Evolutionary conservation across 2,888 invertebrate genomes (phyloP), one percentile per base, ranked within the genome.

Genomic region (Chelonus formosanus): DNA sequence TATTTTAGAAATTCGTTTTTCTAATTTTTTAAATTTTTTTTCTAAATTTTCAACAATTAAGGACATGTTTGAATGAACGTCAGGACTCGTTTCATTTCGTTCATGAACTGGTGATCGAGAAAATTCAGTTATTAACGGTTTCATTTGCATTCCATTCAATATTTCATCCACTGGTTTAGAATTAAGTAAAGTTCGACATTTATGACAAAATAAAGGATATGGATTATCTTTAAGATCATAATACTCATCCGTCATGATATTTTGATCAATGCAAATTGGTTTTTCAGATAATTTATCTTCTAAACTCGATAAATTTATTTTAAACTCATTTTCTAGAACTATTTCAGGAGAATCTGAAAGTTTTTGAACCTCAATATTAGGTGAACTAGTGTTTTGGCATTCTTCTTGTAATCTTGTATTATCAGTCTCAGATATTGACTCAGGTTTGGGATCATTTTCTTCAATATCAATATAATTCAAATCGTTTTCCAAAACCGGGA

Each of bases 131-230:
- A 65, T 31, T 3, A 36, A 58, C 8, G 72, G 67, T 10, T 79
- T 78, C 54, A 70, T 69, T 2, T 63, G 6, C 80, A 81, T 79
- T 3, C 74, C 62, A 36, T 72, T 66, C 4, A 73, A 76, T 56
- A 81, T 80, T 67, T 75, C 73, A 3, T 80, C 72, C 31, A 76
- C 5, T 1, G 76, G 73, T 0, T 70, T 55, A 6, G 76, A 71
- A 5, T 67, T 35, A 2, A 77, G 62, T 35, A 31, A n/a, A 3
- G 50, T 4, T 67, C 74, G 64, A 48, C 81, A 81, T 54, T 76
- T 75, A 3, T 68, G 57, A 68, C 81, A 81, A 72, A 73, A 76
- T 53, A 80, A 44, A 5, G 80, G 73, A 69, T 78, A 77, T 1
- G 75, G 67, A 62, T 69, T 68, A 56, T 74, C 59, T 3, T 67